Evolutionary conservation across 2,888 invertebrate species (phyloP), one percentile per base, ranked within the genome.

Genomic region (Merodon equestris): DNA sequence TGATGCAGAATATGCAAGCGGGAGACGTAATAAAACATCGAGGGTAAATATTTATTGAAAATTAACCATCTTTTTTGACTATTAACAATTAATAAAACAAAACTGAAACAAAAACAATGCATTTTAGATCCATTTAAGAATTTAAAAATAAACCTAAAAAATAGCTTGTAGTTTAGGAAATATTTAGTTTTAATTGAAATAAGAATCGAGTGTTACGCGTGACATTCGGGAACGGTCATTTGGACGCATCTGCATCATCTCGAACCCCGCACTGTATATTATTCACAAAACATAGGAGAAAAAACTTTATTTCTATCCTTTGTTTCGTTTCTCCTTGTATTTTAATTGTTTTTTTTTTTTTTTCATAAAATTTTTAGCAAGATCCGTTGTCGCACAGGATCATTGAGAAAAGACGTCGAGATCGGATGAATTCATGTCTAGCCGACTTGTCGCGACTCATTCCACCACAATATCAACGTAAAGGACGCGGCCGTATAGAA

Each of bases 311-410:
- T 34, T 57, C 12, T 27, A 58, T 44, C 51, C 40, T 36, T 63
- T 19, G 42, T 56, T 50, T 44, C 15, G 53, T 57, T 71, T 19
- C 53, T 15, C 57, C 42, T 38, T 45, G 38, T 40, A n/a, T 40
- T 40, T 9, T 40, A 40, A 40, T 40, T 10, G 40, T 3, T 3
- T 40, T n/a, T 42, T 67, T 60, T 57, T 54, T 58, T 38, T 60
- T 53, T 42, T 48, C 61, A 48, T 57, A 17, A 9, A 42, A 44
- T 18, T 51, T 60, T 72, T 89, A 94, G 92, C 94, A 98, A 96
- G 97, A 98, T 89, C 97, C 97, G 53, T 92, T 97, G 93, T 98
- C 98, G n/a, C 98, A 98, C 88, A 93, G 98, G 72, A 97, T 98
- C 83, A 98, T 98, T 82, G 98, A 98, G 90, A 98, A 98, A 88